A percentile compares a stretch with the other conserved stretches of the same genome.
Conservation (phyloP, 2,113 vertebrate genomes). For the Plecotus auritus region DNA sequence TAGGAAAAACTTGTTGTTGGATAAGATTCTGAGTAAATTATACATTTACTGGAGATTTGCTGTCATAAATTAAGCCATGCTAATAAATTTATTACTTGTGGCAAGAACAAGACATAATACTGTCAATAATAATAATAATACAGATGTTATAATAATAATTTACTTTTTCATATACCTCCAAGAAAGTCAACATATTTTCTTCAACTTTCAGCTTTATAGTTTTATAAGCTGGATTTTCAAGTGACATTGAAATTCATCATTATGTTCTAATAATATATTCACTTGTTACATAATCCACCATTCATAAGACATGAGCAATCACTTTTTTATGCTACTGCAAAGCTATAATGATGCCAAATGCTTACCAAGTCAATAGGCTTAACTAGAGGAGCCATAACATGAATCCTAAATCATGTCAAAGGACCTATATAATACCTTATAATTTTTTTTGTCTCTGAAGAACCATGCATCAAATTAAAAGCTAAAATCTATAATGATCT, state of each 20-base stretch:
- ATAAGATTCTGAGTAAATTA: background rate
- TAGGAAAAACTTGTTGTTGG: background rate
- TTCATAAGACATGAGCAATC: slow-evolving; percentile 6
- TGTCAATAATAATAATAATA: background rate
- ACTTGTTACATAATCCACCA: slow-evolving; percentile 17
- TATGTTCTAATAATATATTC: slow-evolving; percentile 46
- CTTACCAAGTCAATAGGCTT: background rate
- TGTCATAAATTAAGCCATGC: background rate
- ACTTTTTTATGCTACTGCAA: slow-evolving; percentile 4
- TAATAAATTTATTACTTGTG: background rate
- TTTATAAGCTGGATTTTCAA: slow-evolving; percentile 47
- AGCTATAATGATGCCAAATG: slow-evolving; percentile 11
- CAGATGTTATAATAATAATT: background rate
- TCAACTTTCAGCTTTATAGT: background rate
- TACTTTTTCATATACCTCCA: background rate
- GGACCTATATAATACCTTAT: background rate
- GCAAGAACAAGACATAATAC: background rate
- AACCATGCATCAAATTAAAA: slow-evolving; percentile 37
- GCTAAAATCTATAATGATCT: slow-evolving; percentile 49
- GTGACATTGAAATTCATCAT: slow-evolving; percentile 44
- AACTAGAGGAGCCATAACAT: background rate
- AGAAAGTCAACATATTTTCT: background rate
- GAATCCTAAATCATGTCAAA: slow-evolving; percentile 37
- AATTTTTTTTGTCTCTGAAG: slow-evolving; percentile 18
- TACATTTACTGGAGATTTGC: background rate